A percentile compares a stretch with the other conserved stretches of the same genome.
Evolutionary conservation across 1,140 invertebrate genomes (phyloP).

Genomic region (Drosophila serrata): DNA sequence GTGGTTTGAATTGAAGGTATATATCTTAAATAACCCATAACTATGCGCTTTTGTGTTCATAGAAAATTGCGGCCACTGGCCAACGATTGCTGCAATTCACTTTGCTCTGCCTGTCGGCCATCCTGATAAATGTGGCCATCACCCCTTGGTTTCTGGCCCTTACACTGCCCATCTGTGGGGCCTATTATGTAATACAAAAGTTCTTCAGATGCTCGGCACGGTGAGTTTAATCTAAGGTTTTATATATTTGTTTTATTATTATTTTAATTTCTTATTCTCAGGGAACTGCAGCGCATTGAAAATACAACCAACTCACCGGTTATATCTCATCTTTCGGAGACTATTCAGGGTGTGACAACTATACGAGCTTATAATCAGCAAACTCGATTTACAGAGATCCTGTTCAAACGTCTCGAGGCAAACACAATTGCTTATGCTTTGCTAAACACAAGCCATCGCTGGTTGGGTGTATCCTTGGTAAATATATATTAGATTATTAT

Average conservation of each 20-base stretch:
- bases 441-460: constrained; percentile 92
- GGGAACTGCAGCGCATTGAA: constrained; percentile 90
- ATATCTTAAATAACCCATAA: constrained; percentile 9
- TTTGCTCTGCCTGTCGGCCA: constrained; percentile 90
- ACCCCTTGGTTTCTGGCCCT: constrained; percentile 90
- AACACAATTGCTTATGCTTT: constrained; percentile 92
- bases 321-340: constrained; percentile 91
- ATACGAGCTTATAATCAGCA: constrained; percentile 90
- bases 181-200: constrained; percentile 90
- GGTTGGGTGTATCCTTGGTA: constrained; percentile 93
- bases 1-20: not conserved
- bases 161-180: constrained; percentile 88
- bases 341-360: constrained; percentile 89
- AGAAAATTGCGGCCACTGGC: constrained; percentile 92
- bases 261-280: constrained; percentile 62
- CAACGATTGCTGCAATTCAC: constrained; percentile 90
- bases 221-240: constrained; percentile 82
- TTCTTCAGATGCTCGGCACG: constrained; percentile 91
- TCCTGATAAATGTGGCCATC: constrained; percentile 90
- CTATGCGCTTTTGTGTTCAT: constrained; percentile 42
- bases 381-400: constrained; percentile 88
- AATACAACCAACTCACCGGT: constrained; percentile 90
- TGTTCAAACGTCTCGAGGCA: constrained; percentile 89
- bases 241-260: not conserved
- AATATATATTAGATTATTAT: constrained; percentile 57